phyloP scores from a whole-genome alignment of 2,113 vertebrate genomes.

The Uropsilus gracilis region DNA sequence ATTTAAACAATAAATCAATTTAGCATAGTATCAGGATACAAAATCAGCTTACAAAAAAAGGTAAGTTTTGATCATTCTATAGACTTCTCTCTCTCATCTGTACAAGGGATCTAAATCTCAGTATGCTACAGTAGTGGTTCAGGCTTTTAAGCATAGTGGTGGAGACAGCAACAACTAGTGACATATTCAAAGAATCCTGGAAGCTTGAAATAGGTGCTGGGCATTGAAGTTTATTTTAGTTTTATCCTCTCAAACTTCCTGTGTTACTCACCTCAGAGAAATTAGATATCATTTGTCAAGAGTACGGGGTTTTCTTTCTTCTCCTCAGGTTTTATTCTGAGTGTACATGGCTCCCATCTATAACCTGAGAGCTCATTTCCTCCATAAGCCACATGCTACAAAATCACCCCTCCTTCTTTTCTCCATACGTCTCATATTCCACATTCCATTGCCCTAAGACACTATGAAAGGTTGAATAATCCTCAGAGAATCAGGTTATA shows the following conservation, averaged over 20 bases:
- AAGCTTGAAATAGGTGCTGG: not conserved
- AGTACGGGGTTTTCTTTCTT: not conserved
- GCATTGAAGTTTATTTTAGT: not conserved
- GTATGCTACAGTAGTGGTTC: not conserved
- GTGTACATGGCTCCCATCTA: not conserved
- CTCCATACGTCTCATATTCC: no score
- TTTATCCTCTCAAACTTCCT: not conserved
- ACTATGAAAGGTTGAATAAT: not conserved
- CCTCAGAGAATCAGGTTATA: no score
- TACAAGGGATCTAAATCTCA: not conserved
- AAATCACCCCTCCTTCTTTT: not conserved
- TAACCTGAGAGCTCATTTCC: not conserved
- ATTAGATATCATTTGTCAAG: not conserved
- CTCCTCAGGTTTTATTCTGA: not conserved
- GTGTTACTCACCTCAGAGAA: not conserved
- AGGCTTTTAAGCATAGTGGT: rapidly evolving
- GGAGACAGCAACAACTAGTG: not conserved
- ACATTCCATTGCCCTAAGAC: not conserved
- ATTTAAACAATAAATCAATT: no score
- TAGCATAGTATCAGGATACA: no score
- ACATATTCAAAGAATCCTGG: not conserved
- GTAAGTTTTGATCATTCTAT: not conserved
- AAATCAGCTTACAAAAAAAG: no score
- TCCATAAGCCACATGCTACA: not conserved
- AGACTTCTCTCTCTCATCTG: not conserved